A percentile compares a stretch with the other conserved stretches of the same genome.
phyloP scores from a whole-genome alignment of 2,888 invertebrate genomes.

The Agrotis exclamationis region DNA sequence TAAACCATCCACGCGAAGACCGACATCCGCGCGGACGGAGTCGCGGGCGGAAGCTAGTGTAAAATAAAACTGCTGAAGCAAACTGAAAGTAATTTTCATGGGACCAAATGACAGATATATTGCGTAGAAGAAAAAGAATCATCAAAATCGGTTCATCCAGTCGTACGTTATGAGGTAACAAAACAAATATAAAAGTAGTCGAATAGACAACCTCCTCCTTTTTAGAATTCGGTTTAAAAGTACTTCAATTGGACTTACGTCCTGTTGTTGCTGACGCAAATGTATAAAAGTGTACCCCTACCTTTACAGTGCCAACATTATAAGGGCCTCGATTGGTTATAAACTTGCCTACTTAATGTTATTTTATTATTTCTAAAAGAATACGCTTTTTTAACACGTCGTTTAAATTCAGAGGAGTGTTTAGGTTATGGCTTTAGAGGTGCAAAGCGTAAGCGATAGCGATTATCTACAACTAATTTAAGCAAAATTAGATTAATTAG shows the following conservation, averaged over 20 bases:
- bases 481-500: neutral
- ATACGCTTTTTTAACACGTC: slow-evolving; percentile 79
- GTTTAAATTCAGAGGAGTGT: slow-evolving; percentile 78
- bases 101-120: too few species aligned
- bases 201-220: too few species aligned
- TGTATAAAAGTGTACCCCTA: slow-evolving; percentile 17
- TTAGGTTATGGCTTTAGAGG: slow-evolving; percentile 47
- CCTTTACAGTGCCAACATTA: slow-evolving; percentile 41
- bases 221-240: neutral
- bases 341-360: slow-evolving; percentile 73
- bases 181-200: too few species aligned
- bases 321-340: slow-evolving; percentile 68
- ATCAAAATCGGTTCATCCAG: too few species aligned
- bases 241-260: neutral
- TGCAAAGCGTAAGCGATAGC: slow-evolving; percentile 33
- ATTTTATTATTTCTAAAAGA: slow-evolving; percentile 75
- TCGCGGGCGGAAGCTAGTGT: too few species aligned
- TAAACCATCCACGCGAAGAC: too few species aligned
- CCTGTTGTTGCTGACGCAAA: neutral
- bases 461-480: neutral
- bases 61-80: too few species aligned
- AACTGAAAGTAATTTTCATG: too few species aligned
- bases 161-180: too few species aligned
- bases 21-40: too few species aligned
- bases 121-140: too few species aligned